phyloP scores from a whole-genome alignment of 2,888 invertebrate species.

The Cerceris rybyensis region DNA sequence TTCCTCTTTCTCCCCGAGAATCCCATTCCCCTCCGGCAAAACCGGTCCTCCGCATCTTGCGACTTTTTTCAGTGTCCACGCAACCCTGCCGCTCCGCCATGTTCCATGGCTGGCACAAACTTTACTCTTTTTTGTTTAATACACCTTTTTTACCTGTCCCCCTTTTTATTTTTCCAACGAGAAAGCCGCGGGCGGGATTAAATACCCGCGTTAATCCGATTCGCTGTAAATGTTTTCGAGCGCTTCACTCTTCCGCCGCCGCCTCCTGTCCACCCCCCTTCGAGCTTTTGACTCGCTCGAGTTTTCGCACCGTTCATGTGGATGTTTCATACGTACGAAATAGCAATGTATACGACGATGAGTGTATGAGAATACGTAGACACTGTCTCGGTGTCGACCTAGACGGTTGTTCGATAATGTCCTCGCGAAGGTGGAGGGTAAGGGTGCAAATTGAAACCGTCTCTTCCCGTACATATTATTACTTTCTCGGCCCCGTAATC shows the following conservation, averaged over 20 bases:
- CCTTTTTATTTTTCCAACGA: conserved; percentile 56
- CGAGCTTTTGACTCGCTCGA: conserved; percentile 32
- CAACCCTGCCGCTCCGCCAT: conserved; percentile 6
- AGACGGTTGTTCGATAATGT: conserved; percentile 53
- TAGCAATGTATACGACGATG: conserved; percentile 8
- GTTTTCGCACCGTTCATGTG: conserved; percentile 23
- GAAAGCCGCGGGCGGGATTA: conserved; percentile 67
- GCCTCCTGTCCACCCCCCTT: conserved; percentile 5
- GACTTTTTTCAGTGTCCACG: conserved; percentile 17
- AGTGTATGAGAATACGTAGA: conserved; percentile 6
- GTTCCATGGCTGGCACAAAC: neutral
- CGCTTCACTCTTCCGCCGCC: conserved; percentile 26
- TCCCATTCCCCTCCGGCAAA: conserved; percentile 3
- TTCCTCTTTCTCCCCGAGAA: conserved; percentile 16
- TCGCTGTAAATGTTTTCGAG: conserved; percentile 67
- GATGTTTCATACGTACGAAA: conserved; percentile 7
- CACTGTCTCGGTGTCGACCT: conserved; percentile 15
- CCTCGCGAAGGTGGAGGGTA: conserved; percentile 42
- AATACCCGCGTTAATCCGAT: conserved; percentile 69
- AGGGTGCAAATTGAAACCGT: conserved; percentile 46
- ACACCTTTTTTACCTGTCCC: conserved; percentile 50
- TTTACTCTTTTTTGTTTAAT: conserved; percentile 46
- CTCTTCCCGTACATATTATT: conserved; percentile 67
- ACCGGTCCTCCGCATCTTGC: conserved; percentile 13
- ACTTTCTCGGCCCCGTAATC: conserved; percentile 70